Evolutionary conservation across 2,888 invertebrate species (phyloP), one percentile per base, ranked within the genome.

Genomic region (Caenorhabditis japonica): DNA sequence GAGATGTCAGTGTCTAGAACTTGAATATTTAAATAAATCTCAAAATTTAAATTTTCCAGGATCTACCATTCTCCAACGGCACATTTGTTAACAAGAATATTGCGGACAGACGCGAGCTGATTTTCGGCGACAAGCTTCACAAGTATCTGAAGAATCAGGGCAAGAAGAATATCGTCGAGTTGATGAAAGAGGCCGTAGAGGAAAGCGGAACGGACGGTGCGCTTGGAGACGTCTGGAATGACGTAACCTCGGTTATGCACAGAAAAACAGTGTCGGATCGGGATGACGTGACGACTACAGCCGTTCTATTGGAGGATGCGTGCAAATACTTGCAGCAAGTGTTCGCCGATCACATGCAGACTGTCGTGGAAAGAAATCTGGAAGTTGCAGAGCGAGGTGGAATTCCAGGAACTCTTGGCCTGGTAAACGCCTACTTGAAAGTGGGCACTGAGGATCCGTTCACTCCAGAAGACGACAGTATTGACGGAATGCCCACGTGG

Each of bases 371-470:
- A 10, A 66, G 79, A 4, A 85, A 81, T 60, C 66, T 84, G 47
- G 81, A 77, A 58, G 39, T 56, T 7, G 86, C 86, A 0, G 70
- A 81, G 41, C 60, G 85, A 47, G 86, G 86, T 23, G 86, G 86
- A n/a, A 51, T 85, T 12, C 86, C 86, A 2, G 84, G 85, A 5
- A 80, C 80, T 2, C 39, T 76, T 13, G 75, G 81, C 13, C 74
- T 85, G 19, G 80, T 86, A 10, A 76, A 78, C n/a, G 86, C 85
- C 1, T 86, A 70, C 59, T 59, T 86, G 68, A 86, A 86, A 43
- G 84, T 84, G 17, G 58, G 69, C 30, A 49, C 62, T 19, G 74
- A 75, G 23, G 64, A 64, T 1, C 27, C 69, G 5, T 61, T 61
- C 53, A 27, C 70, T 2, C 53, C 75, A 25, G 80, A 80, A 68